Percentiles rank a stretch among this genome's conserved stretches.
phyloP scores from a whole-genome alignment of 1,140 invertebrate genomes.

The Pseudobourletiella spinata region DNA sequence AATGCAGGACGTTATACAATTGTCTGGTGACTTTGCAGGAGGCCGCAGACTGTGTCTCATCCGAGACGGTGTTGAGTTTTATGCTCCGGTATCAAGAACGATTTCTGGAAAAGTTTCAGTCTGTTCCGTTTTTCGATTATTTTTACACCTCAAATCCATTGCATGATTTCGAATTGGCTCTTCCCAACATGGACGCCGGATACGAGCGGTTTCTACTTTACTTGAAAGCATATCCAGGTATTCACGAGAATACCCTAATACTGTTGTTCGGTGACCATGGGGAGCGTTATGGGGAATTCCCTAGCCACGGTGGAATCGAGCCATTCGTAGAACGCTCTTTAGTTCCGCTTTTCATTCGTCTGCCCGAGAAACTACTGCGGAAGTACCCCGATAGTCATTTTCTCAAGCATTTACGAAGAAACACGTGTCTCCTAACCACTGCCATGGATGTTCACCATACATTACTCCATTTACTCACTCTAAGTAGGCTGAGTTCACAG shows the following conservation, averaged over 20 bases:
- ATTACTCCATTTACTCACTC: constrained; percentile 27
- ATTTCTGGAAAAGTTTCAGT: background rate
- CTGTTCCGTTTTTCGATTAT: constrained; percentile 2
- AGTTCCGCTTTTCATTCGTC: constrained; percentile 47
- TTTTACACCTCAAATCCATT: background rate
- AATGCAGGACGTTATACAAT: background rate
- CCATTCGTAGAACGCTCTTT: constrained; percentile 46
- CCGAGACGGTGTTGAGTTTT: constrained; percentile 6
- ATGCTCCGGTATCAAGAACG: background rate
- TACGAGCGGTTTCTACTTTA: background rate
- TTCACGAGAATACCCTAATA: constrained; percentile 43
- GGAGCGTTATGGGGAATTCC: constrained; percentile 44
- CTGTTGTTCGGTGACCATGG: constrained; percentile 52
- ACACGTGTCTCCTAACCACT: constrained; percentile 42
- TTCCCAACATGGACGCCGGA: background rate
- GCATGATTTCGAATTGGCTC: background rate
- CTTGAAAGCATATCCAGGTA: background rate
- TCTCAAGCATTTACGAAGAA: constrained; percentile 39
- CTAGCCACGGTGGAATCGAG: constrained; percentile 45
- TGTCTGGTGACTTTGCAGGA: background rate
- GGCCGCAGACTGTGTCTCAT: background rate
- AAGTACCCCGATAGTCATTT: constrained; percentile 38
- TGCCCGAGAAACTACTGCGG: constrained; percentile 42
- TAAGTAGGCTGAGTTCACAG: background rate
- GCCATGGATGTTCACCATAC: constrained; percentile 47